Conservation (phyloP, 2,797 vertebrate genomes). For the Pampus argenteus region DNA sequence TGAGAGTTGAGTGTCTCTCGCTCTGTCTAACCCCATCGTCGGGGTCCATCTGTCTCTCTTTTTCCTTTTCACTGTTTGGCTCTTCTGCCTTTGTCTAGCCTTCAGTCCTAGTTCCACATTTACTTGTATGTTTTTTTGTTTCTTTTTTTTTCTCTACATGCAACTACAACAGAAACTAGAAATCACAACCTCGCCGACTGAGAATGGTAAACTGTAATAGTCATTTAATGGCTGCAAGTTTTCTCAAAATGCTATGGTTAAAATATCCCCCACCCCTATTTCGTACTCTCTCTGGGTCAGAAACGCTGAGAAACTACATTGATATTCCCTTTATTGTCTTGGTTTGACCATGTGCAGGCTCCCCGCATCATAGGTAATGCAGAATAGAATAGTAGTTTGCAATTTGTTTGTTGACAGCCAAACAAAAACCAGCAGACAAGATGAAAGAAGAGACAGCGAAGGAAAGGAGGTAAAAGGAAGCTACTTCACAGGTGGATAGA, state of each 20-base stretch:
- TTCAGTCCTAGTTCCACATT: background rate
- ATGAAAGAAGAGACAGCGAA: constrained; percentile 39
- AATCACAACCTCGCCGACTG: background rate
- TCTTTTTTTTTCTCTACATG: too few relatives aligned
- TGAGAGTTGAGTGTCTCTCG: constrained; percentile 25
- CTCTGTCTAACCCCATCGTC: constrained; percentile 41
- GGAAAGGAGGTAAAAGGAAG: constrained; percentile 16
- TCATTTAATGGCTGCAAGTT: background rate
- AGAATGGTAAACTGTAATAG: background rate
- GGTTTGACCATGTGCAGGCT: constrained; percentile 10
- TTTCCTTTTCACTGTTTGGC: constrained; percentile 14
- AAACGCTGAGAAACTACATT: constrained; percentile 42
- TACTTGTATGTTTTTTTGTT: background rate
- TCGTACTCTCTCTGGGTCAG: constrained; percentile 8
- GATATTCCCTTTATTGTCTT: constrained; percentile 33
- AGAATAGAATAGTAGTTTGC: constrained; percentile 31
- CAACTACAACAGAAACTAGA: background rate
- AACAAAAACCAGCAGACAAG: constrained; percentile 45
- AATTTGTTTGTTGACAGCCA: constrained; percentile 56
- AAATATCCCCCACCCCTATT: too few relatives aligned
- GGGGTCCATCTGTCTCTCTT: constrained; percentile 43
- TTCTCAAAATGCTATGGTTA: too few relatives aligned
- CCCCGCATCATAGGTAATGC: constrained; percentile 31
- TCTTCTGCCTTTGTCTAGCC: constrained; percentile 14
- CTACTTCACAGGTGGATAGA: background rate